phyloP scores from a whole-genome alignment of 2,797 vertebrate species.

The Neomorphus geoffroyi region DNA sequence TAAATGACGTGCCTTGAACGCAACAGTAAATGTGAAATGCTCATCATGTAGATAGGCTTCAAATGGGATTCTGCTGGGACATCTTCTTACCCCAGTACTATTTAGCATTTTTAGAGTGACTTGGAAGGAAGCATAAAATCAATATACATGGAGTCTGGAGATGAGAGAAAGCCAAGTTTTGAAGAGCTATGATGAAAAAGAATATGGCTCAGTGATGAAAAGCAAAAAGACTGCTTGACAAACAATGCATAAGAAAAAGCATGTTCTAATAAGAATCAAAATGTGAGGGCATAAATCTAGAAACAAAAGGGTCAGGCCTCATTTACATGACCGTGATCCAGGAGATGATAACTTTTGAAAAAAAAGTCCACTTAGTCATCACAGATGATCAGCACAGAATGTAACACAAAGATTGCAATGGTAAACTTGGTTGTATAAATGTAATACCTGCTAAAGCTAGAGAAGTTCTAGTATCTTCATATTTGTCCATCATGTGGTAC shows the following conservation, averaged over 20 bases:
- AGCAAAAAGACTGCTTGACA: not conserved
- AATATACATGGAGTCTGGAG: not conserved
- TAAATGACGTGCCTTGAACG: not conserved
- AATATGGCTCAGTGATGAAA: not conserved
- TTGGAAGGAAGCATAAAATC: slow-evolving; percentile 16
- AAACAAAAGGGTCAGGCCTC: not conserved
- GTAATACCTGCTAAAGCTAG: not conserved
- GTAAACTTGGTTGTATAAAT: not conserved
- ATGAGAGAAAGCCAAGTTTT: not conserved
- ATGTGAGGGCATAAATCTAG: not conserved
- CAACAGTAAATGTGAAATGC: not conserved
- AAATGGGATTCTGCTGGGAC: not conserved
- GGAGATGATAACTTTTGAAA: not conserved
- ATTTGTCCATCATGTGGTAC: not conserved
- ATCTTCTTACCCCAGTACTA: not conserved
- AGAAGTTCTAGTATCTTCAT: not conserved
- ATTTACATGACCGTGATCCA: not conserved
- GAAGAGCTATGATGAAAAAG: not conserved
- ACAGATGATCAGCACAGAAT: not conserved
- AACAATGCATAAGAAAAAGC: not conserved
- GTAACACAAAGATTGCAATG: not conserved
- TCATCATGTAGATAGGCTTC: not conserved
- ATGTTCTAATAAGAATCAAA: not conserved
- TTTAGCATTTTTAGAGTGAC: slow-evolving; percentile 3
- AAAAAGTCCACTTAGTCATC: accelerated